Conservation (phyloP, 2,888 invertebrate genomes). For the Azorinus chamasolen region DNA sequence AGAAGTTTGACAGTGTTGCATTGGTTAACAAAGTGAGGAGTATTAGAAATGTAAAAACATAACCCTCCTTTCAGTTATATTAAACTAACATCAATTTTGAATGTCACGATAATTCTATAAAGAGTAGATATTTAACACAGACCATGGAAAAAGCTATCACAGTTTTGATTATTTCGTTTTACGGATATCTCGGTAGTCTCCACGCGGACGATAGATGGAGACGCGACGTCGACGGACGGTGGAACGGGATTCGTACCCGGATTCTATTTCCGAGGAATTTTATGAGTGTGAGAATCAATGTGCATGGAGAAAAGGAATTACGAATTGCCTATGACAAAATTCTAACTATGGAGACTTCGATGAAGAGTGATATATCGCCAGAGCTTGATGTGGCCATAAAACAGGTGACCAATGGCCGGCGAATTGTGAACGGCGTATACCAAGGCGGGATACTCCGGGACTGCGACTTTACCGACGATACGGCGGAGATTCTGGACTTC, state of each 20-base stretch:
- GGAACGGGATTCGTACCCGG: conserved; percentile 44
- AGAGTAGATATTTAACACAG: no score
- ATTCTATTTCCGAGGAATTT: conserved; percentile 61
- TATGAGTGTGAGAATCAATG: conserved; percentile 58
- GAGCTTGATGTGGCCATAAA: conserved; percentile 65
- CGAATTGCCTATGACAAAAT: conserved; percentile 69
- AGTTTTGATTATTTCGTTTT: no score
- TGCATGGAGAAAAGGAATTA: conserved; percentile 64
- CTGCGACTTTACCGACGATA: conserved; percentile 69
- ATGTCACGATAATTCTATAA: no score
- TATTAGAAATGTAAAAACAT: no score
- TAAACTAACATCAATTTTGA: no score
- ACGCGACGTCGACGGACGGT: no score
- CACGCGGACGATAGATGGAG: no score
- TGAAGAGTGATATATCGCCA: conserved; percentile 35
- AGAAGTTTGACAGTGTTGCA: no score
- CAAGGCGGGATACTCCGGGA: conserved; percentile 72
- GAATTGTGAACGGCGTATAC: conserved; percentile 70
- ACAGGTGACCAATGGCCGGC: conserved; percentile 72
- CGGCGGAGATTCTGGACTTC: conserved; percentile 65
- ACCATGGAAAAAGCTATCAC: no score
- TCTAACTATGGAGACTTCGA: conserved; percentile 67
- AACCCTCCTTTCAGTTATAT: no score
- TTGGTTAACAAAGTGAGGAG: no score
- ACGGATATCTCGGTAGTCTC: no score